Base-by-base conservation (phyloP, 2,888 invertebrate species). In the Actias luna region DNA sequence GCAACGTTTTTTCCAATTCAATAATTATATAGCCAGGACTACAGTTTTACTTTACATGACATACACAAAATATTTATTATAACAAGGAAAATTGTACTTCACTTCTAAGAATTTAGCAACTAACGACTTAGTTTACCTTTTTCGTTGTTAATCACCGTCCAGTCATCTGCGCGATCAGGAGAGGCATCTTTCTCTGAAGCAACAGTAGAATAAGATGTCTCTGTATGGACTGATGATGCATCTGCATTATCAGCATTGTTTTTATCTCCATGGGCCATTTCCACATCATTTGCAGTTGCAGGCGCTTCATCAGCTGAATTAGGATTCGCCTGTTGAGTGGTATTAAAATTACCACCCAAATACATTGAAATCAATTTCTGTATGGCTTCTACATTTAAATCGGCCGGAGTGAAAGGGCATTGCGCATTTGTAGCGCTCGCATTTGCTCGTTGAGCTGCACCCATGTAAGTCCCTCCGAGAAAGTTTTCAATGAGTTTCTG, bases 101-200 rank as follows among this genome's bases (percentile, higher is more conserved):
- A 35, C 3, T 7, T 35, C 7, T 0, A 42, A 7, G 18, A 18
- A 42, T 18, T 0, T 25, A 50, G 1, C 14, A 50, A 50, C 46
- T 25, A 25, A 22, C n/a, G 22, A 55, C n/a, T 25, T 52, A 27
- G 14, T 55, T 64, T 79, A 89, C 89, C 89, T 79, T 84, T 88
- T 10, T 88, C 88, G 42, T 84, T 84, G 60, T 87, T 88, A 64
- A 92, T 89, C 69, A 91, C 71, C 12, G 90, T 91, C 86, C 89
- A 88, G 22, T 78, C 90, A 64, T 89, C 89, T 63, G 66, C 77
- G 68, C 83, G 88, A 25, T 89, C 88, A 1, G 80, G 75, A 2
- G 85, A 82, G 5, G 74, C 72, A 62, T 86, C 85, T 58, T 80
- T 82, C 61, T 72, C 69, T 12, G 69, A 62, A 3, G 67, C 62